Evolutionary conservation across 2,888 invertebrate species (phyloP).

Genomic region (Glaucopsyche alexis): DNA sequence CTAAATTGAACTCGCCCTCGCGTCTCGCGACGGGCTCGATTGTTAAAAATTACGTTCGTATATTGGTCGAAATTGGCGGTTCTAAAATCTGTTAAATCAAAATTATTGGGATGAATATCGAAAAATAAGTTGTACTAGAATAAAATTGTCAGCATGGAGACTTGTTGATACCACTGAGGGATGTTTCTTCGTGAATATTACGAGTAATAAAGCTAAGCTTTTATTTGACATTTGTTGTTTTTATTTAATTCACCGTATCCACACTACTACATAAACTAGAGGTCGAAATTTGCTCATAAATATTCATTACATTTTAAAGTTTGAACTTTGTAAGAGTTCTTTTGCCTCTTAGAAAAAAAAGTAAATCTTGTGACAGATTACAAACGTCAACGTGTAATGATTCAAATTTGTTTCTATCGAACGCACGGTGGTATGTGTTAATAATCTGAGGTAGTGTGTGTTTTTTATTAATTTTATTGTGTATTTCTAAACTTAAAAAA

Average conservation of each 20-base stretch:
- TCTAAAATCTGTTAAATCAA: slow-evolving; percentile 64
- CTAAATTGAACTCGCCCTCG: slow-evolving; percentile 55
- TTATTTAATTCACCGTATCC: slow-evolving; percentile 22
- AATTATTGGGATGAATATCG: slow-evolving; percentile 69
- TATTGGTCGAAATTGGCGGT: slow-evolving; percentile 65
- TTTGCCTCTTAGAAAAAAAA: too few relatives aligned
- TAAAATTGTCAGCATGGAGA: slow-evolving; percentile 64
- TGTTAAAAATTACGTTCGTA: slow-evolving; percentile 59
- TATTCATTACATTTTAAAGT: too few relatives aligned
- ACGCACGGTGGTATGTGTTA: too few relatives aligned
- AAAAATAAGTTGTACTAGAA: slow-evolving; percentile 64
- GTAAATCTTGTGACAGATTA: too few relatives aligned
- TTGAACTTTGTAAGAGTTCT: too few relatives aligned
- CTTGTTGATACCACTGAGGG: slow-evolving; percentile 75
- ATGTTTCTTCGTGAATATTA: slow-evolving; percentile 84
- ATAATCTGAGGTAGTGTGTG: too few relatives aligned
- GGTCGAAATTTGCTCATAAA: too few relatives aligned
- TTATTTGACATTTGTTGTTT: slow-evolving; percentile 76
- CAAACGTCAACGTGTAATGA: too few relatives aligned
- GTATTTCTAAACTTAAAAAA: too few relatives aligned
- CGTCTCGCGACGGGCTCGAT: slow-evolving; percentile 41
- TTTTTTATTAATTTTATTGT: too few relatives aligned
- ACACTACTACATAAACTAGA: not conserved
- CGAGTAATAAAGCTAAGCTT: slow-evolving; percentile 88
- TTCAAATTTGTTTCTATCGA: too few relatives aligned